Base-by-base conservation (phyloP, 1,140 invertebrate species). In the Lepidurus apus region DNA sequence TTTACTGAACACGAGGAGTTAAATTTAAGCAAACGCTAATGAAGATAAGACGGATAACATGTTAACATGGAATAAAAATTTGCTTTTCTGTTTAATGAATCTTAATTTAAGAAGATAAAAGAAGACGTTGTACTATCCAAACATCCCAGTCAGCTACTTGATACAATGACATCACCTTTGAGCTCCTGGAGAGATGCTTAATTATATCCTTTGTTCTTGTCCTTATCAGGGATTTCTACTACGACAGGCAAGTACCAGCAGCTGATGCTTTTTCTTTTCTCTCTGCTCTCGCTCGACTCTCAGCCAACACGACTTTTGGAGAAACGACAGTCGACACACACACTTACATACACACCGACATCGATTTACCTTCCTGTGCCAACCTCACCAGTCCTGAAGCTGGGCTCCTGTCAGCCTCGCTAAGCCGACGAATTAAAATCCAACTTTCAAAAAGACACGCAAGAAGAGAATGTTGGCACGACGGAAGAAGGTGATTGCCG, bases 151-250 rank as follows among this genome's bases (percentile, higher is more conserved):
- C 53, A 65, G 53, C 53, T 65, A 65, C 53, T 13, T 65, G 43
- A 43, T 73, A 78, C 77, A 81, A 79, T 45, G 13, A 75, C 42
- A n/a, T n/a, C n/a, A 45, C 47, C 26, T 42, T 74, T 45, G 74
- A 24, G n/a, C 43, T n/a, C 13, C 24, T 75, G 26, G 45, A 73
- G 76, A 75, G 74, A 65, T 65, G 43, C 45, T 43, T 42, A 13
- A 13, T 45, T 43, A 21, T 47, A 47, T 78, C 42, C 74, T 78
- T 78, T 79, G 81, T 81, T 84, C 82, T 83, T 83, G 84, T 84
- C 81, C 84, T 84, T 88, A 87, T 77, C 87, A 88, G 87, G 87
- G 87, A 88, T 82, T 88, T 88, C 83, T 88, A 88, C 83, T 88
- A 88, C 81, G 87, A 88, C 83, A 88, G 88, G 88, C 88, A 83